A percentile compares a stretch with the other conserved stretches of the same genome.
These are phyloP conservation scores for Phorcus lineatus DNA, from an alignment of 2,888 invertebrate genomes.

Conservation along the genomic window DNA sequence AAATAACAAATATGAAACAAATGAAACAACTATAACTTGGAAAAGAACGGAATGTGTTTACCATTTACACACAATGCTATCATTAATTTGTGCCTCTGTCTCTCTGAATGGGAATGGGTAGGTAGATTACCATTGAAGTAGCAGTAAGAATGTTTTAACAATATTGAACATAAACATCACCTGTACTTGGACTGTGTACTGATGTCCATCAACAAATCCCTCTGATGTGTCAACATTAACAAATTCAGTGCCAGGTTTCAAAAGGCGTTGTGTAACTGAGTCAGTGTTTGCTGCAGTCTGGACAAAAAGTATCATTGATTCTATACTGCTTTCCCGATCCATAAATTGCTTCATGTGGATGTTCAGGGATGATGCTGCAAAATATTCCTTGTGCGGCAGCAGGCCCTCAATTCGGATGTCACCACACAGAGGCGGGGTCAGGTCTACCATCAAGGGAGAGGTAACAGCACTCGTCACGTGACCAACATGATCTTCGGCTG, in stretches of 20 bases:
- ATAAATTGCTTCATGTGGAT: slow-evolving; percentile 17
- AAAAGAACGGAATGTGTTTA: too few relatives aligned
- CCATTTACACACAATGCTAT: too few relatives aligned
- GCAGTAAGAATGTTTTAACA: too few relatives aligned
- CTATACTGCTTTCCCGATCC: slow-evolving; percentile 17
- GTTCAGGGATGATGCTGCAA: neutral
- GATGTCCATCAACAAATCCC: slow-evolving; percentile 19
- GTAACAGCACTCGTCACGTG: neutral
- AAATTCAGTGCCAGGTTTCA: neutral
- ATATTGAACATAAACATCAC: neutral
- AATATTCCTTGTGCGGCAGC: neutral
- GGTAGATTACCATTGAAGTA: too few relatives aligned
- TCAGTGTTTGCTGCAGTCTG: neutral
- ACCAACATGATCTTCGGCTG: slow-evolving; percentile 22
- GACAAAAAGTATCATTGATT: neutral
- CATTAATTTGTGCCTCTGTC: too few relatives aligned
- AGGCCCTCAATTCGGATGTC: neutral
- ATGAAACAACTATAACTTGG: too few relatives aligned
- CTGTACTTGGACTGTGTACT: neutral
- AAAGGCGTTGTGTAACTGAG: neutral
- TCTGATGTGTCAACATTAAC: neutral
- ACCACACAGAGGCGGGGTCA: slow-evolving; percentile 6
- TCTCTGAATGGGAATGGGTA: too few relatives aligned
- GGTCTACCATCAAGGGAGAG: neutral
- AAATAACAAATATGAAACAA: too few relatives aligned